Evolutionary conservation across 1,140 invertebrate genomes (phyloP).

Genomic region (Riptortus pedestris): DNA sequence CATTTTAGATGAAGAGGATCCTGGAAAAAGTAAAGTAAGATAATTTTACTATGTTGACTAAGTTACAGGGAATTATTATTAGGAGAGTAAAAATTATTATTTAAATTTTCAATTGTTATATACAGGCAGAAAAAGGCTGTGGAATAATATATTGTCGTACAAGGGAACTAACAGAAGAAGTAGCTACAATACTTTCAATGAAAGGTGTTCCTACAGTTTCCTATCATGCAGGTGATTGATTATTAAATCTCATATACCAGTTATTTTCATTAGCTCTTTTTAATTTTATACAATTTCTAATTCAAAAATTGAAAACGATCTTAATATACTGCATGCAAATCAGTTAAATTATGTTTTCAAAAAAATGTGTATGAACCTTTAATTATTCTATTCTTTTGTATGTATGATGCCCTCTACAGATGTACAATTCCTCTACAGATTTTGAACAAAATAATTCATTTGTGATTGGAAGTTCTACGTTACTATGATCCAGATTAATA

Average conservation of each 20-base stretch:
- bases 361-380: no score
- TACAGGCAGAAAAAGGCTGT: constrained; percentile 36
- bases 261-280: not conserved
- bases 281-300: not conserved
- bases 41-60: not conserved
- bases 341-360: no score
- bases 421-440: no score
- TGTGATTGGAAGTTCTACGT: no score
- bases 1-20: constrained; percentile 36
- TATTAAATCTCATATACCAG: constrained; percentile 16
- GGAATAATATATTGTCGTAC: constrained; percentile 62
- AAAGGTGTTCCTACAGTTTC: constrained; percentile 45
- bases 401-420: no score
- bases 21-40: constrained; percentile 14
- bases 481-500: no score
- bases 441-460: no score
- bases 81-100: no score
- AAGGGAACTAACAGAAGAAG: constrained; percentile 50
- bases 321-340: no score
- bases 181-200: constrained; percentile 45
- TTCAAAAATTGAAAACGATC: not conserved
- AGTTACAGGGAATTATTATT: no score
- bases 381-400: no score
- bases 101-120: not conserved
- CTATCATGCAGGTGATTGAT: constrained; percentile 57